Conservation (phyloP, 2,797 vertebrate species). For the Eospalax fontanierii region DNA sequence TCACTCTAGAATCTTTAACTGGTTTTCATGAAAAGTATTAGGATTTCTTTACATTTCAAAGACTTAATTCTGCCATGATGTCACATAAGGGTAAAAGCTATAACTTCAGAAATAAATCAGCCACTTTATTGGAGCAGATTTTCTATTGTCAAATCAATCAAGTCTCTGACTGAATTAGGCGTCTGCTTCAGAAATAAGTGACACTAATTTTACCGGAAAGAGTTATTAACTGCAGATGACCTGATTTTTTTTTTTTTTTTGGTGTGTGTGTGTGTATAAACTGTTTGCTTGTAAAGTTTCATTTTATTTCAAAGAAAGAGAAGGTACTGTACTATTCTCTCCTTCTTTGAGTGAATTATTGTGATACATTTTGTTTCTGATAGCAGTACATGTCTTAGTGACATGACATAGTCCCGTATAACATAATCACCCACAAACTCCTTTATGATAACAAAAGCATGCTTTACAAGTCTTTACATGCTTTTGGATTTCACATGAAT, state of each 20-base stretch:
- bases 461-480: conserved; percentile 2
- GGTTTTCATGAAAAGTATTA: conserved; percentile 75
- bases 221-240: conserved; percentile 84
- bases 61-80: conserved; percentile 69
- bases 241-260: conserved; percentile 60
- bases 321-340: not conserved
- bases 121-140: conserved; percentile 82
- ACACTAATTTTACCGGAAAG: conserved; percentile 83
- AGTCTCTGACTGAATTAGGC: conserved; percentile 82
- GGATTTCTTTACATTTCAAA: conserved; percentile 76
- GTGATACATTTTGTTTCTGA: conserved; percentile 58
- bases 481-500: conserved; percentile 38
- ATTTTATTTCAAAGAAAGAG: conserved; percentile 66
- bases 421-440: conserved; percentile 22
- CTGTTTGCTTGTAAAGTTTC: conserved; percentile 72
- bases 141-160: conserved; percentile 83
- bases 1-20: conserved; percentile 56
- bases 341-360: conserved; percentile 37
- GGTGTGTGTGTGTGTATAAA: too few relatives aligned
- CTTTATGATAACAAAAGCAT: conserved; percentile 1
- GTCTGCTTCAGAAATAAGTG: conserved; percentile 84
- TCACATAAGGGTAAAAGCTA: conserved; percentile 79
- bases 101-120: conserved; percentile 83
- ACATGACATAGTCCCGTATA: conserved; percentile 24
- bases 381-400: not conserved